A percentile compares a stretch with the other conserved stretches of the same genome.
phyloP scores from a whole-genome alignment of 1,140 invertebrate species.

The Mycetomoellerius zeteki region DNA sequence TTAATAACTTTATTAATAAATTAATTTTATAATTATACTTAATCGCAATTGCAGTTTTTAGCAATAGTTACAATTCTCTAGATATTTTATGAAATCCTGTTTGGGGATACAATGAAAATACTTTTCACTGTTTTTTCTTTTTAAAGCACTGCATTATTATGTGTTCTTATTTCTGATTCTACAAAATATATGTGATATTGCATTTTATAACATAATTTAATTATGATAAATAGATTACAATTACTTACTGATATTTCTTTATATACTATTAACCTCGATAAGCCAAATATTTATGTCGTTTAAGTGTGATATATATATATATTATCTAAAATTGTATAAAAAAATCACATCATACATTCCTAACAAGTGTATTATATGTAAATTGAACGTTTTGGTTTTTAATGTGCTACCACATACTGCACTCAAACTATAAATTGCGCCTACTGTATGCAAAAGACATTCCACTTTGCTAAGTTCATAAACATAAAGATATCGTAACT shows the following conservation, averaged over 20 bases:
- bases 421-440: constrained; percentile 41
- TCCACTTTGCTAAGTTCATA: constrained; percentile 19
- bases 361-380: constrained; percentile 49
- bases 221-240: not conserved
- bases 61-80: not conserved
- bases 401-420: constrained; percentile 55
- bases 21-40: not conserved
- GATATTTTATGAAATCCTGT: not conserved
- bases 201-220: constrained; percentile 24
- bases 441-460: constrained; percentile 39
- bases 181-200: constrained; percentile 17
- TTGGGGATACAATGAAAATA: not conserved
- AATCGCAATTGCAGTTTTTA: constrained; percentile 1
- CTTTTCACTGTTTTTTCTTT: constrained; percentile 1
- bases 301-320: constrained; percentile 38
- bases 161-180: constrained; percentile 11
- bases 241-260: not conserved
- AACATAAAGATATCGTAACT: constrained; percentile 62
- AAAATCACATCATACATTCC: not conserved
- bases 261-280: constrained; percentile 12
- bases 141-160: constrained; percentile 25
- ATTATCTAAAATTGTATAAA: constrained; percentile 40
- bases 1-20: constrained; percentile 16
- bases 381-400: constrained; percentile 49
- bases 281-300: constrained; percentile 5